These are phyloP conservation scores for Halesus radiatus DNA, from an alignment of 1,140 invertebrate species.

Conservation along the genomic window DNA sequence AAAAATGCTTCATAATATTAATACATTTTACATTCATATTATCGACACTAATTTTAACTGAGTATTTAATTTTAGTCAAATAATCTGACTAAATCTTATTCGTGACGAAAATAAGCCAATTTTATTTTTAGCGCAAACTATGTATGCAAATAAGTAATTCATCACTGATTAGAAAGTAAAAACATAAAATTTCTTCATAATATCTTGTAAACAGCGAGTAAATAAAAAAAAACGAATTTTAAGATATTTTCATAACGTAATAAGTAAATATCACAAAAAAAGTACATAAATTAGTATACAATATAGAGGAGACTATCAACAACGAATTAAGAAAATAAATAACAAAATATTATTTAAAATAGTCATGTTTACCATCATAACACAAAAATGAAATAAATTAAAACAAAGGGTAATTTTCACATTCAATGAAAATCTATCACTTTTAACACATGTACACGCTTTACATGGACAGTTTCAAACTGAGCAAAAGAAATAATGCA, in stretches of 20 bases:
- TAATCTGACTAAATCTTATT: too few species aligned
- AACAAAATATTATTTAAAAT: conserved; percentile 5
- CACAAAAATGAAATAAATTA: conserved; percentile 9
- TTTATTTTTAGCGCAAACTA: too few species aligned
- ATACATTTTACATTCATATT: too few species aligned
- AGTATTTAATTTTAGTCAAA: too few species aligned
- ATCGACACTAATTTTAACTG: too few species aligned
- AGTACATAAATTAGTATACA: neutral
- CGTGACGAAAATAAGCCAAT: too few species aligned
- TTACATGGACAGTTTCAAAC: conserved; percentile 19
- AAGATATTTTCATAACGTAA: neutral
- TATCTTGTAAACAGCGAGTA: neutral
- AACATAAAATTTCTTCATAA: neutral
- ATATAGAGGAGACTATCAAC: too few species aligned
- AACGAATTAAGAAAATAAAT: conserved; percentile 1
- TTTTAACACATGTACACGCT: conserved; percentile 25
- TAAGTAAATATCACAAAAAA: conserved; percentile 30
- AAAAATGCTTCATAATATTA: conserved; percentile 5
- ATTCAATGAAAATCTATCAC: conserved; percentile 35
- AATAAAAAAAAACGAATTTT: neutral
- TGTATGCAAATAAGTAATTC: too few species aligned
- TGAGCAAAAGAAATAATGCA: conserved; percentile 14
- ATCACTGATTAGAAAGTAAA: too few species aligned
- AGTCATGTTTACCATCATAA: neutral
- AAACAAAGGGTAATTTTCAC: conserved; percentile 28